Conservation (phyloP, 2,888 invertebrate genomes). For the Gisinianus flammeolus region DNA sequence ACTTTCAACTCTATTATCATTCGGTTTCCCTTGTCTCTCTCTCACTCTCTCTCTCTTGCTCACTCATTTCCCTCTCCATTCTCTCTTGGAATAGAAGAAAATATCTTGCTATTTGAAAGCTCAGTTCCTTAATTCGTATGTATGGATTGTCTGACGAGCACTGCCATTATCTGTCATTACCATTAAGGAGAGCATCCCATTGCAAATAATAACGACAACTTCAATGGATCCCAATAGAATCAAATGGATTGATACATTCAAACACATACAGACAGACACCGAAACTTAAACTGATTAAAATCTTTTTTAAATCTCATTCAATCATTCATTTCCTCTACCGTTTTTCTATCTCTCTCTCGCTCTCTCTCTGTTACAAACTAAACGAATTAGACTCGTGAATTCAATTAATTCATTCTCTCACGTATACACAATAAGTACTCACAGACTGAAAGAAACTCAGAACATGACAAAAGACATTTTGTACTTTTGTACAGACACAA, state of each 20-base stretch:
- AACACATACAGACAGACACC: neutral
- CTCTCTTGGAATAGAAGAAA: slow-evolving; percentile 2
- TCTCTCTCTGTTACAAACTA: slow-evolving; percentile 17
- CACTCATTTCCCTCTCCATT: neutral
- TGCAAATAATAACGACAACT: slow-evolving; percentile 6
- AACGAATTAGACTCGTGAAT: slow-evolving; percentile 26
- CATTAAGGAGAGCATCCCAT: slow-evolving; percentile 16
- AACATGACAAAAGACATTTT: neutral
- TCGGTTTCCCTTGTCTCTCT: too few relatives aligned
- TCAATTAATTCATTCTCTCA: slow-evolving; percentile 36
- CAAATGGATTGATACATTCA: slow-evolving; percentile 36
- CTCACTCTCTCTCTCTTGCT: too few relatives aligned
- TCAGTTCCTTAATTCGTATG: slow-evolving; percentile 3
- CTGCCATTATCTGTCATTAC: slow-evolving; percentile 36
- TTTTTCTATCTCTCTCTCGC: neutral
- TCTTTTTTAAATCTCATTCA: slow-evolving; percentile 40
- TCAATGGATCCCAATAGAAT: slow-evolving; percentile 34
- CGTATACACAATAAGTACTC: too few relatives aligned
- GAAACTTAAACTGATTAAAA: slow-evolving; percentile 38
- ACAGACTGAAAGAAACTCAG: neutral
- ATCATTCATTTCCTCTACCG: slow-evolving; percentile 35
- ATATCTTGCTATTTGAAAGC: slow-evolving; percentile 8
- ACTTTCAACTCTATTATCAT: neutral
- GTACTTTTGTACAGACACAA: too few relatives aligned
- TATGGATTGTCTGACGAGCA: neutral